These are phyloP conservation scores for Bombus pyrosoma DNA, from an alignment of 1,140 invertebrate species.

Conservation along the genomic window DNA sequence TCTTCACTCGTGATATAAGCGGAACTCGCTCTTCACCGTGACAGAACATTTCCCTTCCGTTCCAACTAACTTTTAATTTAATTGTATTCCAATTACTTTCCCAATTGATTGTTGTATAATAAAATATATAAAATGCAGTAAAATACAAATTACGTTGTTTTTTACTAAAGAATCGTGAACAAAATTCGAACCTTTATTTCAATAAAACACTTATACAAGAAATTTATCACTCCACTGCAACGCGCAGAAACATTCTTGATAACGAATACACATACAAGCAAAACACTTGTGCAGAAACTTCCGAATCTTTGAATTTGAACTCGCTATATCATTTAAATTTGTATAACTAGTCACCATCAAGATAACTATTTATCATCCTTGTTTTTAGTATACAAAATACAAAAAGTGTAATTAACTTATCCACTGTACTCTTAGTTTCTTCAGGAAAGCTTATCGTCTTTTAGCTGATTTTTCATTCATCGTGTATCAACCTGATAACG, in stretches of 20 bases:
- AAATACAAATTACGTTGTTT: not conserved
- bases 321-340: not conserved
- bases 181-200: not conserved
- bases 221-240: not conserved
- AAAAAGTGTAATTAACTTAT: not conserved
- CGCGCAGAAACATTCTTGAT: not conserved
- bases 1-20: constrained; percentile 36
- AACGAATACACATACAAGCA: not conserved
- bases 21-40: constrained; percentile 20
- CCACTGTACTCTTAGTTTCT: not conserved
- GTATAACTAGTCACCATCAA: too few relatives aligned
- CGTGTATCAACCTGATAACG: not conserved
- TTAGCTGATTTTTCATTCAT: not conserved
- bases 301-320: not conserved
- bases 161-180: not conserved
- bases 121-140: not conserved
- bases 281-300: not conserved
- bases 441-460: not conserved
- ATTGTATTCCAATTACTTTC: not conserved
- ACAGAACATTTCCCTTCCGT: constrained; percentile 2
- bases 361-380: not conserved
- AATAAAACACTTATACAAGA: not conserved
- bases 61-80: not conserved
- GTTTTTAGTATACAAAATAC: rapidly evolving
- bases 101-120: not conserved